Conservation (phyloP, 2,113 vertebrate species). For the Chaetodon auriga region DNA sequence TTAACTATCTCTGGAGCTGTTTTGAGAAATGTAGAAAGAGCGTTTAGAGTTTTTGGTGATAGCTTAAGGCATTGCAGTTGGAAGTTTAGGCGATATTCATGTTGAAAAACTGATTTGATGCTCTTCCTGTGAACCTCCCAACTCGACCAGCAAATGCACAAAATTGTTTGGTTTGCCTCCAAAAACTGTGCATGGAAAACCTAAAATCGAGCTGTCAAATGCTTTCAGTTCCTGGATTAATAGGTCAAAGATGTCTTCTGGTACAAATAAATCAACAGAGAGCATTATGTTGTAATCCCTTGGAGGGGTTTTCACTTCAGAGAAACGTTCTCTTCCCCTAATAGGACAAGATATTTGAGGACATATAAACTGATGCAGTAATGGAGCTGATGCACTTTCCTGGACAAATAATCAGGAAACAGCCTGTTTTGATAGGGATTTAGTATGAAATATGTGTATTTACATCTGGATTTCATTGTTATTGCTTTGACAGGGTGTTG, state of each 20-base stretch:
- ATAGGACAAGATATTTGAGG: constrained; percentile 29
- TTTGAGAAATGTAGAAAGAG: neutral
- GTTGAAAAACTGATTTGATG: neutral
- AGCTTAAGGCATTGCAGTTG: neutral
- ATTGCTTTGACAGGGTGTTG: no score
- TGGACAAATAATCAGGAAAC: constrained; percentile 3
- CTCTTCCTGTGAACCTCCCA: neutral
- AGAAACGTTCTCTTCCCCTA: constrained; percentile 22
- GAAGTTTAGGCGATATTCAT: neutral
- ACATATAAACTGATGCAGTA: constrained; percentile 10
- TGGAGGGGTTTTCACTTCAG: neutral
- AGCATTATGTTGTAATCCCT: constrained; percentile 24
- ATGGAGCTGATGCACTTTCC: constrained; percentile 1
- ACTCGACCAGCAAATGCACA: neutral
- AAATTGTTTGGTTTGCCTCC: constrained; percentile 2
- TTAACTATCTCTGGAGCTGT: constrained; percentile 35
- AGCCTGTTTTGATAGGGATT: neutral
- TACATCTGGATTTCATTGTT: neutral
- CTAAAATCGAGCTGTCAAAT: neutral
- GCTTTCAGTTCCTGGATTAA: neutral
- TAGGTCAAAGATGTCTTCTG: constrained; percentile 17
- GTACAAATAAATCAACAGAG: constrained; percentile 22
- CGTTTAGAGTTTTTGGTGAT: neutral
- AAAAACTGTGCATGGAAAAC: constrained; percentile 3
- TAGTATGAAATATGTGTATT: neutral